A percentile compares a stretch with the other conserved stretches of the same genome.
phyloP scores from a whole-genome alignment of 2,113 vertebrate genomes.

The Isichthys henryi region DNA sequence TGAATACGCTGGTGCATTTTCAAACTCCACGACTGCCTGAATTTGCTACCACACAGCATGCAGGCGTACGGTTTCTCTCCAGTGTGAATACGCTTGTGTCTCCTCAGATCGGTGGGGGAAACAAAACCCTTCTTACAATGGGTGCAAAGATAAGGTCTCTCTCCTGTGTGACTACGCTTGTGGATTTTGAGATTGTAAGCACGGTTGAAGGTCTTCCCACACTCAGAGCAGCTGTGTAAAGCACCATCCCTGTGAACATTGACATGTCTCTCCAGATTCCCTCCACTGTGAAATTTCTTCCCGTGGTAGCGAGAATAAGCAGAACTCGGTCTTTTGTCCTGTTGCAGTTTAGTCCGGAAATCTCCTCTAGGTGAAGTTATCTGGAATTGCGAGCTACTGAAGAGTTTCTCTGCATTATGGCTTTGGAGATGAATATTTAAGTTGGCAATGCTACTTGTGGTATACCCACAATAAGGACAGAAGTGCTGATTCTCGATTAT shows the following conservation, averaged over 20 bases:
- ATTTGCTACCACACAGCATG: conserved; percentile 13
- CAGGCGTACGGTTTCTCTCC: conserved; percentile 18
- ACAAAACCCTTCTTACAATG: conserved; percentile 4
- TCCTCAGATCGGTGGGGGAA: conserved; percentile 11
- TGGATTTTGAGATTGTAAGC: conserved; percentile 2
- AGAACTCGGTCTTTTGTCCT: neutral
- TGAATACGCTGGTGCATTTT: conserved; percentile 31
- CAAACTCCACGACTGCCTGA: conserved; percentile 25
- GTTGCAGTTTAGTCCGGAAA: neutral
- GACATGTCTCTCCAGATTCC: neutral
- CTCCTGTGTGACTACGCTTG: neutral
- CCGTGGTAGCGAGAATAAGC: neutral
- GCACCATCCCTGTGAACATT: neutral
- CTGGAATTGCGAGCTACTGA: neutral
- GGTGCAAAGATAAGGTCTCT: neutral
- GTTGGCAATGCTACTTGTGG: neutral
- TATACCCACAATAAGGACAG: neutral
- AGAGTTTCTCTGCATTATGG: neutral
- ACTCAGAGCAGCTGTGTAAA: neutral
- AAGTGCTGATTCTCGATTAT: neutral
- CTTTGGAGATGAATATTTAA: neutral
- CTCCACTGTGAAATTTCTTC: neutral
- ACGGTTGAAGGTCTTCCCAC: conserved; percentile 2
- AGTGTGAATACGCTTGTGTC: conserved; percentile 22
- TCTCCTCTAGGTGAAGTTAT: neutral